Base-by-base conservation (phyloP, 2,113 vertebrate species). In the Lepisosteus osseus region DNA sequence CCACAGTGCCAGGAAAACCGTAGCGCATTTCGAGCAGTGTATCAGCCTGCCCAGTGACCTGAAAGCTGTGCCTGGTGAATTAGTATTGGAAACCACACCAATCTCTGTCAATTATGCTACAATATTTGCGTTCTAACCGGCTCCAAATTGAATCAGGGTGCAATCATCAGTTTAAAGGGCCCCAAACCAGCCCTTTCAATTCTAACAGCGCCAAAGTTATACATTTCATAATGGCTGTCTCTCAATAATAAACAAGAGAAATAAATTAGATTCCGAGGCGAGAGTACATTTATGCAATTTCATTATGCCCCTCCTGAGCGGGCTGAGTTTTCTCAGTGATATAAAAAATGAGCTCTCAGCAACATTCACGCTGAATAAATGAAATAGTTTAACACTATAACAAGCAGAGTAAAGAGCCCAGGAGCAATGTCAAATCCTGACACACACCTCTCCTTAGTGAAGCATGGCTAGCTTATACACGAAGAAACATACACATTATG, bases 241-340 rank as follows among this genome's bases (percentile, higher is more conserved):
- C 86, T 89, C 88, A 87, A 74, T 92, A 93, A 92, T 90, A 92
- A 94, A 94, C 93, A 94, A 89, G 89, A 88, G 88, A 91, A 93
- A 91, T 92, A 89, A 91, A 95, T 93, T 94, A 90, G 92, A 93
- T 93, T 94, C 90, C 86, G 74, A 84, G 88, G 90, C 88, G 87
- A 90, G 91, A 90, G 89, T 88, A 80, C 91, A 91, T 90, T 91
- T 87, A 93, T 89, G 87, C 90, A 89, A 92, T 92, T 93, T 91
- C 92, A 91, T 92, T 92, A 92, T 86, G 88, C 90, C 89, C 90
- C 91, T 91, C 84, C 89, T 90, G 74, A 92, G 90, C 88, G 82
- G 87, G 81, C 82, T 87, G 86, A 86, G 73, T 89, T 91, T 91
- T 90, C 88, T 89, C 89, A 82, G 72, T 88, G 88, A 91, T 90